Percentiles rank a stretch among this genome's conserved stretches.
Conservation (phyloP, 2,113 vertebrate species). For the Eupsittula cactorum region DNA sequence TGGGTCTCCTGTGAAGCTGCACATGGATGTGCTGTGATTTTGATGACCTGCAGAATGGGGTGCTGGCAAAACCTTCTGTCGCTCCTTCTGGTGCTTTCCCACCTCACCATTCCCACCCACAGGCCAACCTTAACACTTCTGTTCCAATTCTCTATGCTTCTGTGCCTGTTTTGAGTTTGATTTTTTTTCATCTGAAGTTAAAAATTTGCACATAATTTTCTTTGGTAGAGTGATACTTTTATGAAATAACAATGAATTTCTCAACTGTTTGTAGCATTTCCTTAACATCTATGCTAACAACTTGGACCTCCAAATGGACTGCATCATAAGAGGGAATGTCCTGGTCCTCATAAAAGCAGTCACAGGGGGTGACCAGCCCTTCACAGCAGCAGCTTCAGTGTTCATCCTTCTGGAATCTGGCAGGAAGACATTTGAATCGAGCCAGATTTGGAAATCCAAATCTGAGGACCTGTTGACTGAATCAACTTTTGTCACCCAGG, state of each 20-base stretch:
- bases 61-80: constrained; percentile 44
- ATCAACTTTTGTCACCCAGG: background rate
- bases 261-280: background rate
- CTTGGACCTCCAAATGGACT: background rate
- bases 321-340: background rate
- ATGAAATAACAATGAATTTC: background rate
- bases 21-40: background rate
- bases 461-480: background rate
- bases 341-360: background rate
- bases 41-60: background rate
- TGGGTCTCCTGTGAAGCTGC: background rate
- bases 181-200: background rate
- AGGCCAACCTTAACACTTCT: background rate
- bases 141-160: background rate
- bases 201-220: background rate
- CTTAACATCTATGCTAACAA: background rate
- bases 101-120: background rate
- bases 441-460: background rate
- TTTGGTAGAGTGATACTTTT: background rate
- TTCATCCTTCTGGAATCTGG: background rate
- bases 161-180: background rate
- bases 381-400: background rate
- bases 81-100: constrained; percentile 6
- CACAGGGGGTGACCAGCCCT: background rate
- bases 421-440: background rate